A percentile compares a stretch with the other conserved stretches of the same genome.
Conservation (phyloP, 2,888 invertebrate genomes). For the Papilio gigon region DNA sequence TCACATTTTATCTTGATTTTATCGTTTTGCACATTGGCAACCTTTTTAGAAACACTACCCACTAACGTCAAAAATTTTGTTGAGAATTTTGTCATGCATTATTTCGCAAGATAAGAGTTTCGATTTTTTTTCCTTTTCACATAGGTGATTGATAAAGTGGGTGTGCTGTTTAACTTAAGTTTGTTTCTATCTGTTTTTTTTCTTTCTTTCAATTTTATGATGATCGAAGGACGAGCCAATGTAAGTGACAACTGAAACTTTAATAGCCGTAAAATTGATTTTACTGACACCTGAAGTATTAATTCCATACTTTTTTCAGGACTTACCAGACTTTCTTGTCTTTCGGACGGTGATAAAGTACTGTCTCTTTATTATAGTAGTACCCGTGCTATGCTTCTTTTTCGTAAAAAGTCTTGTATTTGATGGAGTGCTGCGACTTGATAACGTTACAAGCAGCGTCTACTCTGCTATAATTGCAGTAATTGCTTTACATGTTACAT, state of each 20-base stretch:
- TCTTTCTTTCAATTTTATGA: constrained; percentile 68
- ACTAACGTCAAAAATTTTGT: not conserved
- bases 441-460: constrained; percentile 86
- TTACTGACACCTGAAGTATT: not conserved
- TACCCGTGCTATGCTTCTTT: constrained; percentile 90
- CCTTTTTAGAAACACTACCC: too few relatives aligned
- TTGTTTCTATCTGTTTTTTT: constrained; percentile 54
- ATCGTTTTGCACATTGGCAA: constrained; percentile 3
- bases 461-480: constrained; percentile 90
- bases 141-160: constrained; percentile 4
- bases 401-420: constrained; percentile 85
- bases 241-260: constrained; percentile 58
- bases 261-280: not conserved
- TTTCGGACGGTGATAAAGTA: constrained; percentile 90
- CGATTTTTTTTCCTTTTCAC: not conserved
- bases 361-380: constrained; percentile 87
- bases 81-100: constrained; percentile 7
- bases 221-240: constrained; percentile 81
- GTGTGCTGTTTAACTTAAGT: constrained; percentile 43
- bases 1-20: not conserved
- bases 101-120: constrained; percentile 21
- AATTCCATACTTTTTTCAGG: constrained; percentile 69
- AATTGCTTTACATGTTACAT: constrained; percentile 87
- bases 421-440: constrained; percentile 83
- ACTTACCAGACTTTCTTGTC: constrained; percentile 86